A percentile compares a stretch with the other conserved stretches of the same genome.
Conservation (phyloP, 2,797 vertebrate species). For the Naso thynnoides region DNA sequence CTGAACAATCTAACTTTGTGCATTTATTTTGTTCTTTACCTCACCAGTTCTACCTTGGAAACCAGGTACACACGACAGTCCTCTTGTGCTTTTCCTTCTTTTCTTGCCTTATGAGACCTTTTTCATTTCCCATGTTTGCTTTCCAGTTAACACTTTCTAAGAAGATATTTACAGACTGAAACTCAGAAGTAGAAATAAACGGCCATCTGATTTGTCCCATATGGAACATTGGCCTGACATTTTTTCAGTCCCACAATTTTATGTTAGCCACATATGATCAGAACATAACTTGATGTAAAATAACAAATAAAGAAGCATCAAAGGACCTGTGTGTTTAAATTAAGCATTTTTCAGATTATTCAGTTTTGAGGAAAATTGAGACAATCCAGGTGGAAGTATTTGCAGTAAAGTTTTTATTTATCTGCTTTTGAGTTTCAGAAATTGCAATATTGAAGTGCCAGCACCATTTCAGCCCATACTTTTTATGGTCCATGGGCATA, state of each 20-base stretch:
- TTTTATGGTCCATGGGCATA: slow-evolving; percentile 69
- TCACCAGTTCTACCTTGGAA: slow-evolving; percentile 99
- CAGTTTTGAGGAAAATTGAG: slow-evolving; percentile 2
- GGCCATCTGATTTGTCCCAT: slow-evolving; percentile 29
- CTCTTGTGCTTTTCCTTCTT: slow-evolving; percentile 55
- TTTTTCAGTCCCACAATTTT: slow-evolving; percentile 18
- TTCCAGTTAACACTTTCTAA: slow-evolving; percentile 73
- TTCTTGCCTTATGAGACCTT: slow-evolving; percentile 71
- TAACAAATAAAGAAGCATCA: slow-evolving; percentile 7
- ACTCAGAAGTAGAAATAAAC: slow-evolving; percentile 82
- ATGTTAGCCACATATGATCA: slow-evolving; percentile 2
- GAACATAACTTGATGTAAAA: slow-evolving; percentile 7
- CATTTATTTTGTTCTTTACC: slow-evolving; percentile 89
- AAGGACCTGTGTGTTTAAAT: slow-evolving; percentile 5
- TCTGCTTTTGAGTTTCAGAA: slow-evolving; percentile 87
- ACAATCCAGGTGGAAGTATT: slow-evolving; percentile 5
- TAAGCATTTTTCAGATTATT: slow-evolving; percentile 14
- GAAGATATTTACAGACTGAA: slow-evolving; percentile 75
- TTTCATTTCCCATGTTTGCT: slow-evolving; percentile 74
- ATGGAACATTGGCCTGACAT: slow-evolving; percentile 20
- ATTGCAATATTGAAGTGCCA: slow-evolving; percentile 55
- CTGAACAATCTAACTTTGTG: slow-evolving; percentile 84
- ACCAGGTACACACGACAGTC: slow-evolving; percentile 95
- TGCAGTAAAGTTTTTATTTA: slow-evolving; percentile 23
- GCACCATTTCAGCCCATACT: slow-evolving; percentile 73